Percentiles rank a stretch among this genome's conserved stretches.
phyloP scores from a whole-genome alignment of 2,797 vertebrate genomes.

The Rhincodon typus region DNA sequence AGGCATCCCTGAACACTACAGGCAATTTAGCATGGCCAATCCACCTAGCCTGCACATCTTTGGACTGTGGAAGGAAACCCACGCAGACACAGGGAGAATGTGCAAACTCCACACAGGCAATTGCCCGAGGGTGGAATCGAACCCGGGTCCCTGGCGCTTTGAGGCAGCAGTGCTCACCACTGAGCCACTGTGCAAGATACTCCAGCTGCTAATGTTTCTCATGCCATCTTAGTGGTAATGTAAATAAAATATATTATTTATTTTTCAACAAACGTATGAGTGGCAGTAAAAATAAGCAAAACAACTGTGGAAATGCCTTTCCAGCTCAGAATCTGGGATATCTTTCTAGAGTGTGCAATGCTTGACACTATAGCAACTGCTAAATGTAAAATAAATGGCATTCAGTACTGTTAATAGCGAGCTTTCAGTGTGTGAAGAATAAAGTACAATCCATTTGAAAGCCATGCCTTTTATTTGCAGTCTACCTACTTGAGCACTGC shows the following conservation, averaged over 20 bases:
- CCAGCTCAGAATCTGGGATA: neutral
- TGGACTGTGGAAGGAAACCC: too few species aligned
- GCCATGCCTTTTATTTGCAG: neutral
- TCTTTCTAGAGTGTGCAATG: neutral
- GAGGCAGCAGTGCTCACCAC: too few species aligned
- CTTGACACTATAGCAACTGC: neutral
- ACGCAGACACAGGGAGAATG: too few species aligned
- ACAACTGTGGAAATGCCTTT: neutral
- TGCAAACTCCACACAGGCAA: too few species aligned
- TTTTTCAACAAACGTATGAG: neutral
- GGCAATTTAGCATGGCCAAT: too few species aligned
- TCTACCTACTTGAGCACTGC: neutral
- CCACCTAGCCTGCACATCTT: too few species aligned
- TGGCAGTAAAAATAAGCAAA: neutral
- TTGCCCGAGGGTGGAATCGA: too few species aligned
- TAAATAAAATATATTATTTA: neutral
- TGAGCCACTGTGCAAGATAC: too few species aligned
- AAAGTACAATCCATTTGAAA: neutral
- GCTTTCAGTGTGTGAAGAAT: neutral
- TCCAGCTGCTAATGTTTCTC: neutral
- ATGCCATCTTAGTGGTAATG: neutral
- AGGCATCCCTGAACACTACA: too few species aligned
- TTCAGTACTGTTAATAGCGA: neutral
- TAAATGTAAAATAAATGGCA: neutral
- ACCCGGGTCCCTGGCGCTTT: too few species aligned